These are phyloP conservation scores for Galerucella calmariensis DNA, from an alignment of 2,888 invertebrate genomes.

Conservation along the genomic window DNA sequence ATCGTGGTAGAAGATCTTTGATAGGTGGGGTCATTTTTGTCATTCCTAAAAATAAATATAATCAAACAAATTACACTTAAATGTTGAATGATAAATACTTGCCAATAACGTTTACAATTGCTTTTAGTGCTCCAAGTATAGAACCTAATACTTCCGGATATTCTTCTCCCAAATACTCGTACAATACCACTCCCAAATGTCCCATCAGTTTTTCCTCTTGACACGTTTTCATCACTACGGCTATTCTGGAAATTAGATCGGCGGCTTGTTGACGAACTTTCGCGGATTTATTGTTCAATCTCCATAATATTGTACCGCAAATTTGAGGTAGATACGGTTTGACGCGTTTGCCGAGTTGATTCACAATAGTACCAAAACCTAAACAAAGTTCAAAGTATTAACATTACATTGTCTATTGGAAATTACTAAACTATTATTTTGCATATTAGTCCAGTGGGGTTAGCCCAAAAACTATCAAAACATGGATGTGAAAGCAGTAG, in stretches of 20 bases:
- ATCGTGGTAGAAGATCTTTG: constrained; percentile 94
- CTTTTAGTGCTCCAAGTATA: constrained; percentile 97
- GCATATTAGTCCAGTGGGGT: no score
- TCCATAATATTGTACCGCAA: constrained; percentile 99
- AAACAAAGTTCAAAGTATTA: background rate
- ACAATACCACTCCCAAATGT: constrained; percentile 97
- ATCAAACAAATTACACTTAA: background rate
- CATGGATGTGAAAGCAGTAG: no score
- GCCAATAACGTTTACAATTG: constrained; percentile 99
- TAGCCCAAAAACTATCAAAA: no score
- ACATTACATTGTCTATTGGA: no score
- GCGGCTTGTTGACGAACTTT: constrained; percentile 99
- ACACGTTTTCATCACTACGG: constrained; percentile 99
- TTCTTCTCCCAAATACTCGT: constrained; percentile 99
- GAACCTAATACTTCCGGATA: constrained; percentile 99
- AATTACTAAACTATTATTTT: no score
- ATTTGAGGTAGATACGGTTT: constrained; percentile 99
- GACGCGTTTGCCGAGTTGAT: constrained; percentile 95
- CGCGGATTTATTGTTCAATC: constrained; percentile 99
- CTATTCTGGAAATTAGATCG: constrained; percentile 97
- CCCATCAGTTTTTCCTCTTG: constrained; percentile 99
- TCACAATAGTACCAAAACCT: constrained; percentile 97
- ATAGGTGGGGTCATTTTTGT: constrained; percentile 99
- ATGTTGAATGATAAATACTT: background rate
- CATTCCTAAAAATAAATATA: constrained; percentile 70